Evolutionary conservation across 2,113 vertebrate genomes (phyloP), one percentile per base, ranked within the genome.

Genomic region (Siniperca chuatsi): DNA sequence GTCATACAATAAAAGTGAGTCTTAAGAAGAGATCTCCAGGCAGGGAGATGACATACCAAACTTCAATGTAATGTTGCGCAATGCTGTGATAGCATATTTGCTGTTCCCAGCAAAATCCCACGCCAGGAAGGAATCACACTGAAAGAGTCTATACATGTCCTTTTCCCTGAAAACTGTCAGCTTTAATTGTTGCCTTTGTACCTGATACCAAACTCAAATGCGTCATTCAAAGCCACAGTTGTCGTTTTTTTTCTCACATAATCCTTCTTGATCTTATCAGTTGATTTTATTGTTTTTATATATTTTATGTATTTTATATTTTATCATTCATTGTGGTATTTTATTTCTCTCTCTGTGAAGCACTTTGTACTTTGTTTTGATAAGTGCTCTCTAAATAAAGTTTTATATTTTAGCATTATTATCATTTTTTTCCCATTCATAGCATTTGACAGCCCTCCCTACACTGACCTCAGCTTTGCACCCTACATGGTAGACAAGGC

Each of bases 51-150:
- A 21, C 35, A 0, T 37, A n/a, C 8, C 25, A 66, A 5, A 50
- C 11, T 42, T 78, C 50, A 5, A 3, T 54, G 44, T 66, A 0
- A 7, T 33, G 15, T 84, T 79, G 71, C 23, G 20, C 44, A 84
- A 68, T 20, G 9, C 61, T 60, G 9, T 7, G 0, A 42, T 3
- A 0, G 35, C 21, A 12, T 6, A 12, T 10, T 23, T 0, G 0
- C 4, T 0, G 9, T 50, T 79, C n/a, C 15, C 4, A 42, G 11
- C 60, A 29, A 78, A 48, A 57, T 65, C 20, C 33, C 5, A 3
- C 25, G 33, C 12, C 10, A 44, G 65, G 4, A 1, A 13, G 5
- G 1, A 15, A 1, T 33, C 37, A 15, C 1, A 0, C 1, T 6
- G 6, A 50, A 25, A 9, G 0, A 29, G 70, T 48, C 42, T 23